phyloP scores from a whole-genome alignment of 2,113 vertebrate genomes.

The Phalacrocorax pelagicus region DNA sequence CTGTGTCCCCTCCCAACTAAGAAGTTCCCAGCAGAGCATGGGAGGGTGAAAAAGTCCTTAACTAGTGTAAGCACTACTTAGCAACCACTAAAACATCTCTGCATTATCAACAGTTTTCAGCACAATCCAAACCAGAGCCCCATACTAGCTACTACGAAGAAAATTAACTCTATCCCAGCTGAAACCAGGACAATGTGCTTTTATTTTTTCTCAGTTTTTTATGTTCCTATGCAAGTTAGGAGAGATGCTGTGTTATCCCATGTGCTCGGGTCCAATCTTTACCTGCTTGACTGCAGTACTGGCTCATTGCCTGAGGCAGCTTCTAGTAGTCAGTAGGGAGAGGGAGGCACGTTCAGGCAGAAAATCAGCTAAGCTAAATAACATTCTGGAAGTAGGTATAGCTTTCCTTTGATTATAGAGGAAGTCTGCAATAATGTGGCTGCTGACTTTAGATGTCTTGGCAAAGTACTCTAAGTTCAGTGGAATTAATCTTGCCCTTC shows the following conservation, averaged over 20 bases:
- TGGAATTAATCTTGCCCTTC: neutral
- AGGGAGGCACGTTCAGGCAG: neutral
- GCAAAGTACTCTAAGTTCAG: neutral
- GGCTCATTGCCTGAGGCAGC: neutral
- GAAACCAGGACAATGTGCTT: too few relatives aligned
- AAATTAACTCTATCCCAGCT: too few relatives aligned
- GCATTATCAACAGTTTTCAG: too few relatives aligned
- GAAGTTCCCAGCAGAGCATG: too few relatives aligned
- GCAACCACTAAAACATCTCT: too few relatives aligned
- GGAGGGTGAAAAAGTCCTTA: too few relatives aligned
- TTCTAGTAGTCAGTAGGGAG: neutral
- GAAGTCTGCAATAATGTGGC: neutral
- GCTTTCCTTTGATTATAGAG: neutral
- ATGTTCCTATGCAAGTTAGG: fast-evolving
- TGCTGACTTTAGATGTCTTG: neutral
- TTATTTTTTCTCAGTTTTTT: neutral
- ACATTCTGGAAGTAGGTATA: neutral
- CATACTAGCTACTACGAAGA: too few relatives aligned
- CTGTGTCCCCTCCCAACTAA: too few relatives aligned
- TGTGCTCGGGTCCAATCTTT: neutral
- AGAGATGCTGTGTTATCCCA: neutral
- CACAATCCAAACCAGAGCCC: too few relatives aligned
- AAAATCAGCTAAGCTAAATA: neutral
- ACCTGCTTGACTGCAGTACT: neutral
- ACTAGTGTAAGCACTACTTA: too few relatives aligned